Percentiles rank a stretch among this genome's conserved stretches.
These are phyloP conservation scores for Epinotia brunnichana DNA, from an alignment of 2,888 invertebrate genomes.

Conservation along the genomic window DNA sequence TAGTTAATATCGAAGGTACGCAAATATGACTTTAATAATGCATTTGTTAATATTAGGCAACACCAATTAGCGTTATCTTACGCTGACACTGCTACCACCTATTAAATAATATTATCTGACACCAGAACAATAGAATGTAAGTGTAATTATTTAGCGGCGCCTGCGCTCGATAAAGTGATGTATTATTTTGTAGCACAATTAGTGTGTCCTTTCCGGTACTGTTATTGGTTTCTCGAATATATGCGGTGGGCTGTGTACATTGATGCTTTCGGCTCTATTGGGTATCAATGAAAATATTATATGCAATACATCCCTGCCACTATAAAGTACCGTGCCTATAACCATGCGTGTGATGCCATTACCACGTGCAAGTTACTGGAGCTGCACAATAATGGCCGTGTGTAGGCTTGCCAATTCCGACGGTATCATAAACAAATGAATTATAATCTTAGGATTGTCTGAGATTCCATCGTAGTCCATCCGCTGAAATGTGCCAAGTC, in stretches of 20 bases:
- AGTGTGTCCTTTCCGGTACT: conserved; percentile 58
- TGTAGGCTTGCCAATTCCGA: no score
- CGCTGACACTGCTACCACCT: conserved; percentile 31
- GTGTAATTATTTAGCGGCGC: conserved; percentile 43
- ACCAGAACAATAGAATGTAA: conserved; percentile 41
- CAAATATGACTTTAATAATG: conserved; percentile 15
- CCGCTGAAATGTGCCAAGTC: no score
- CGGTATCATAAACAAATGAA: no score
- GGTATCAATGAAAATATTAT: no score
- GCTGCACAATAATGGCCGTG: no score
- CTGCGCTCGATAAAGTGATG: conserved; percentile 64
- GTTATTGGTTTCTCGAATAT: conserved; percentile 50
- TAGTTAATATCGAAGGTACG: conserved; percentile 3
- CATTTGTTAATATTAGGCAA: conserved; percentile 31
- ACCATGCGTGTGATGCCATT: no score
- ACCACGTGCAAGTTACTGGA: no score
- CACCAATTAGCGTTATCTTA: conserved; percentile 42
- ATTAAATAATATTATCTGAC: conserved; percentile 44
- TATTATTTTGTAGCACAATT: conserved; percentile 73
- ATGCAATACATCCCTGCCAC: no score
- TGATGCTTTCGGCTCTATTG: neutral
- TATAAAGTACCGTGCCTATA: no score
- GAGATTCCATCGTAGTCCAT: no score
- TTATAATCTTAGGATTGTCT: no score
- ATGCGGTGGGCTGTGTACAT: conserved; percentile 35